Percentiles rank a stretch among this genome's conserved stretches.
phyloP scores from a whole-genome alignment of 1,140 invertebrate species.

The Bombus fervidus region DNA sequence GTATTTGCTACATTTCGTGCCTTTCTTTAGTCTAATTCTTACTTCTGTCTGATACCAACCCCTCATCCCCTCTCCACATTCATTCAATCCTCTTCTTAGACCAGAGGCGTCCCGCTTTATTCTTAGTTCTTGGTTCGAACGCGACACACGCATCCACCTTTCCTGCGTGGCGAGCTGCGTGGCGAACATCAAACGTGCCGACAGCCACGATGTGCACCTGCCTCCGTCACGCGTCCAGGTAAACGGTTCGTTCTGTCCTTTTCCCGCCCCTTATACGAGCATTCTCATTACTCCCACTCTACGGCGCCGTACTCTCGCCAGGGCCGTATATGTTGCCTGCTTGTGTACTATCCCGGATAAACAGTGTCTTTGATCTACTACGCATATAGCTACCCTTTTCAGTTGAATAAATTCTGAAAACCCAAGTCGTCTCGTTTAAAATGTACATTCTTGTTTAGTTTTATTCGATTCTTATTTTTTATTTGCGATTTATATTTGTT shows the following conservation, averaged over 20 bases:
- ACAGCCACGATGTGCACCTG: slow-evolving; percentile 72
- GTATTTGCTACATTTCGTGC: slow-evolving; percentile 7
- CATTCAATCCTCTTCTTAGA: not conserved
- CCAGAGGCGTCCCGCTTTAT: slow-evolving; percentile 50
- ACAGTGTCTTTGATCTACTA: slow-evolving; percentile 24
- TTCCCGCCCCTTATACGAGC: slow-evolving; percentile 54
- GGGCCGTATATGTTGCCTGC: slow-evolving; percentile 28
- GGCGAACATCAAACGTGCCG: slow-evolving; percentile 73
- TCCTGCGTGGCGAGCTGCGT: slow-evolving; percentile 43
- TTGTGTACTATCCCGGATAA: not conserved
- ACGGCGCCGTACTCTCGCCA: slow-evolving; percentile 41
- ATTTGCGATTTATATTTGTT: too few species aligned
- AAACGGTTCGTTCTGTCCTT: slow-evolving; percentile 67
- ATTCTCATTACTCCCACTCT: slow-evolving; percentile 71
- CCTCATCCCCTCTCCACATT: too few species aligned
- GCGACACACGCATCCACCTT: slow-evolving; percentile 67
- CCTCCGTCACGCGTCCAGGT: slow-evolving; percentile 70
- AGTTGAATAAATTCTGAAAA: too few species aligned
- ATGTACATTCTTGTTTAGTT: too few species aligned
- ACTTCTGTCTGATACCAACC: slow-evolving; percentile 2
- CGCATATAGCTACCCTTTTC: not conserved
- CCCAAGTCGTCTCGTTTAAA: not conserved
- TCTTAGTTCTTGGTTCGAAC: slow-evolving; percentile 52
- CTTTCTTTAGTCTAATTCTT: slow-evolving; percentile 29
- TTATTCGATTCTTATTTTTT: too few species aligned